Base-by-base conservation (phyloP, 2,113 vertebrate species). In the Channa maculata region DNA sequence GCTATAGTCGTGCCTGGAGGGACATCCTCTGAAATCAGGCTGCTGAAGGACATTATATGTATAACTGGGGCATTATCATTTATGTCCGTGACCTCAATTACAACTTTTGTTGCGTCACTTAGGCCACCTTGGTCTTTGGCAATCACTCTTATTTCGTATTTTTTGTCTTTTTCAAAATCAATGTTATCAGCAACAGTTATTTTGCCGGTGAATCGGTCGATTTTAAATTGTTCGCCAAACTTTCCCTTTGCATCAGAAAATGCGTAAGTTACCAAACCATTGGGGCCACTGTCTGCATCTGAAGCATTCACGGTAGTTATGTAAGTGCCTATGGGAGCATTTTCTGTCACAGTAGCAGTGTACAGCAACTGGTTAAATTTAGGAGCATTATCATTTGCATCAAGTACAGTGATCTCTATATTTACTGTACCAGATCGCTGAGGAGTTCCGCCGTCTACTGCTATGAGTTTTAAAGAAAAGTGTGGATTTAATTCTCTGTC, bases 41-140 rank as follows among this genome's bases (percentile, higher is more conserved):
- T 87, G 0, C 87, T 86, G 9, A 90, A 88, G 1, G 91, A 92
- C 89, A 89, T 92, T 0, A 91, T 43, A 65, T 53, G 90, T 7
- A 93, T 89, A 2, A 72, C 54, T 0, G 92, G 91, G 0, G 59
- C 34, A 45, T 93, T 92, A 55, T 93, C 92, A 79, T 93, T 93
- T 0, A 88, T 12, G 14, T 93, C 92, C 5, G 33, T 6, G 8
- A 93, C 77, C 2, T 92, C 90, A 36, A 93, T 77, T 3, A 88
- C 24, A 1, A 93, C 79, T 60, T 91, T 90, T 11, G 81, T 67
- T 2, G 83, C 59, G 1, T 87, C 88, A 57, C 60, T 91, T 3
- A 92, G 8, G 0, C 89, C 75, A 0, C 91, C 87, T 5, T 82
- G 86, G 3, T 93, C 92, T 80, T 62, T 92, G 0, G 88, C 91